phyloP scores from a whole-genome alignment of 1,140 invertebrate species.

The Nomia melanderi region DNA sequence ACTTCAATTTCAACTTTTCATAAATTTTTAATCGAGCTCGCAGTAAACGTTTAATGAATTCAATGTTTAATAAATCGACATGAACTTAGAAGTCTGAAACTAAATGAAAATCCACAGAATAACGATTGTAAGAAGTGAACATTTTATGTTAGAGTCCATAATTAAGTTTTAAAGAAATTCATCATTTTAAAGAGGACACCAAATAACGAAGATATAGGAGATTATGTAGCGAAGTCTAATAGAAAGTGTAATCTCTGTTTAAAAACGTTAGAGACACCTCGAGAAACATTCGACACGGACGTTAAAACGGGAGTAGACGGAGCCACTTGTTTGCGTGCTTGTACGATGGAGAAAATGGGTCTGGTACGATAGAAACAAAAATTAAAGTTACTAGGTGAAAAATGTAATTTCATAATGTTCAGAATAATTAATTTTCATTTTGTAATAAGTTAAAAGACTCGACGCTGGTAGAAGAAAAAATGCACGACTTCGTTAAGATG shows the following conservation, averaged over 20 bases:
- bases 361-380: background rate
- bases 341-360: background rate
- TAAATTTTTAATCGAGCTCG: too few species aligned
- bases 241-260: background rate
- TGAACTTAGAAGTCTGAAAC: too few species aligned
- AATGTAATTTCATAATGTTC: background rate
- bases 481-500: background rate
- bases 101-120: too few species aligned
- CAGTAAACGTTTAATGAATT: too few species aligned
- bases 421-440: background rate
- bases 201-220: too few species aligned
- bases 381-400: too few species aligned
- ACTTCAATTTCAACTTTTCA: background rate
- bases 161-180: too few species aligned
- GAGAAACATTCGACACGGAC: background rate
- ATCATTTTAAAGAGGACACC: too few species aligned
- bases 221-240: too few species aligned
- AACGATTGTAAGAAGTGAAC: too few species aligned
- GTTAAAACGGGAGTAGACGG: background rate
- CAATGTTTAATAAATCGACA: too few species aligned
- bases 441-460: background rate
- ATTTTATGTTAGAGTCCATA: too few species aligned
- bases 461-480: background rate
- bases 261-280: background rate
- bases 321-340: background rate